phyloP scores from a whole-genome alignment of 2,113 vertebrate genomes.

The Oreochromis niloticus region DNA sequence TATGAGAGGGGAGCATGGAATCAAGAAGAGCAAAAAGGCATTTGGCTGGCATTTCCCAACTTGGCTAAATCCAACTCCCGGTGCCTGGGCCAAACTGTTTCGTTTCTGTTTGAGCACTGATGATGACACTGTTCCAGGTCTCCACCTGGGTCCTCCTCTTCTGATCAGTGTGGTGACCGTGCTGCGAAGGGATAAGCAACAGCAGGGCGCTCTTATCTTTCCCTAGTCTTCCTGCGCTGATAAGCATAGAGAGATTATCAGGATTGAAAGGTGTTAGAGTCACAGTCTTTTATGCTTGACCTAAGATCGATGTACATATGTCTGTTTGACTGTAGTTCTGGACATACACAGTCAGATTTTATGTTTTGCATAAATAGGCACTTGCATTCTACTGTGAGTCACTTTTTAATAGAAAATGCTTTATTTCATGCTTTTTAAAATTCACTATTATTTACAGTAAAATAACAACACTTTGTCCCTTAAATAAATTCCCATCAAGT shows the following conservation, averaged over 20 bases:
- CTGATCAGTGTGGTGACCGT: conserved; percentile 49
- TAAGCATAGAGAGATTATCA: conserved; percentile 62
- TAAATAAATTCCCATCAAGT: neutral
- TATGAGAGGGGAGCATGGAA: conserved; percentile 39
- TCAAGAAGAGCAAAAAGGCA: conserved; percentile 46
- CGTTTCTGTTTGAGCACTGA: conserved; percentile 57
- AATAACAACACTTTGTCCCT: neutral
- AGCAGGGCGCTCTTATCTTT: conserved; percentile 53
- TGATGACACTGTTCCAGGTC: conserved; percentile 68
- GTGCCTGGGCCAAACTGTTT: conserved; percentile 53
- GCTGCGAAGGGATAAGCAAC: conserved; percentile 65
- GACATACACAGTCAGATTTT: neutral
- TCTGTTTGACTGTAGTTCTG: conserved; percentile 14
- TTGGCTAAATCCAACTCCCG: conserved; percentile 53
- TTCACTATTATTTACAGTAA: neutral
- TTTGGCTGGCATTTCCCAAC: conserved; percentile 67
- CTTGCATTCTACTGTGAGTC: fast-evolving
- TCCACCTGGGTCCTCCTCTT: conserved; percentile 68
- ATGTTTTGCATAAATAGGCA: neutral
- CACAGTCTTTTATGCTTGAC: conserved; percentile 48
- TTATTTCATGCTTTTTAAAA: neutral
- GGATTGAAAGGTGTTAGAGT: conserved; percentile 59
- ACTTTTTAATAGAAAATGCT: neutral
- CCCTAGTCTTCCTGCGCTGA: conserved; percentile 48
- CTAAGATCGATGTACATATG: conserved; percentile 47